Conservation (phyloP, 2,113 vertebrate species). For the Stictonetta naevosa region DNA sequence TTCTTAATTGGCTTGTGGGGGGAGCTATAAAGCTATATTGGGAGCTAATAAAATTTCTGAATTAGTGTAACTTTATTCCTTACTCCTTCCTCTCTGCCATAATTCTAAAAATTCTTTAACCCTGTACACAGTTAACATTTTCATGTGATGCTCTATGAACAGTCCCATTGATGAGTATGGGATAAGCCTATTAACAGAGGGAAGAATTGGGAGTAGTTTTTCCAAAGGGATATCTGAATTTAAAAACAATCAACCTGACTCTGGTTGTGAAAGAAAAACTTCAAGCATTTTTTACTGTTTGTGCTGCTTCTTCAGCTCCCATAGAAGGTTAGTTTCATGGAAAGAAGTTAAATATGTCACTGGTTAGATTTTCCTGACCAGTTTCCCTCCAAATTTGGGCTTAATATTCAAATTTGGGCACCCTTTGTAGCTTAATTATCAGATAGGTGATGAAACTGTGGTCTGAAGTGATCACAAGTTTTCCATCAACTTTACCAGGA, state of each 20-base stretch:
- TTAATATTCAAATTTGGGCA: not conserved
- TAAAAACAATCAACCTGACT: not conserved
- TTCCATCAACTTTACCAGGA: not conserved
- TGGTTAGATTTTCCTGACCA: not conserved
- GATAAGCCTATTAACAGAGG: slow-evolving; percentile 27
- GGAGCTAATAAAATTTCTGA: not conserved
- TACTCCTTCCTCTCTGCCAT: not conserved
- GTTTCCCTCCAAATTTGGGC: not conserved
- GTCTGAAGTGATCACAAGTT: not conserved
- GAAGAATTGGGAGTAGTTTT: not conserved
- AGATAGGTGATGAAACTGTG: not conserved
- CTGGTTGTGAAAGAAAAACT: not conserved
- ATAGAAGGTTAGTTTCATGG: not conserved
- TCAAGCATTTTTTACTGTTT: not conserved
- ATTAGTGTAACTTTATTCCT: not conserved
- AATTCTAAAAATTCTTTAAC: not conserved
- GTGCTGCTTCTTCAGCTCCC: not conserved
- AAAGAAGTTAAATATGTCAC: not conserved
- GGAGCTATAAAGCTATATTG: not conserved
- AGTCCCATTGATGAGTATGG: not conserved
- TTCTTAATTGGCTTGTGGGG: not conserved
- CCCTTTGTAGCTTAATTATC: not conserved
- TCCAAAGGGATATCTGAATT: not conserved
- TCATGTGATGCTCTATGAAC: slow-evolving; percentile 36
- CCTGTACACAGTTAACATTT: not conserved